phyloP scores from a whole-genome alignment of 2,888 invertebrate genomes.

The Halictus quadricinctus region DNA sequence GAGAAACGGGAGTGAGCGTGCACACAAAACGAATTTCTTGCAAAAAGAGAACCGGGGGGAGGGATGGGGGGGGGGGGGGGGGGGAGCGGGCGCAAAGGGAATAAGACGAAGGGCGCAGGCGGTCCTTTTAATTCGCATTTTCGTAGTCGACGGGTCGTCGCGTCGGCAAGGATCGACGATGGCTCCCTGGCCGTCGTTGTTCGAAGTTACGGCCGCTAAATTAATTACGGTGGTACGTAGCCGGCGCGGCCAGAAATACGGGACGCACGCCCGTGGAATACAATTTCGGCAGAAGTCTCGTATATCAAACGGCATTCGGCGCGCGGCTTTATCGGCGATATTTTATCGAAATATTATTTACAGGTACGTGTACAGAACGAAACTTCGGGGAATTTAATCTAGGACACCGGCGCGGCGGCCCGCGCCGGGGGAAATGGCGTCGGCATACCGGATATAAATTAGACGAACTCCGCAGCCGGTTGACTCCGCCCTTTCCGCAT shows the following conservation, averaged over 20 bases:
- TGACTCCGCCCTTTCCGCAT: conserved; percentile 74
- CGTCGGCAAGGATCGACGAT: conserved; percentile 37
- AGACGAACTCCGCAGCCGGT: conserved; percentile 67
- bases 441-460: conserved; percentile 70
- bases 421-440: conserved; percentile 37
- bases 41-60: neutral
- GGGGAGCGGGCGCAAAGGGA: neutral
- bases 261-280: conserved; percentile 47
- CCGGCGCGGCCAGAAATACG: conserved; percentile 40
- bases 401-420: conserved; percentile 38
- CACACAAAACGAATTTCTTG: conserved; percentile 14
- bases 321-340: conserved; percentile 49
- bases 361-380: conserved; percentile 55
- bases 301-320: conserved; percentile 56
- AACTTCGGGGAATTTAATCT: conserved; percentile 66
- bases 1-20: neutral
- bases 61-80: neutral
- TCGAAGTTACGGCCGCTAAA: conserved; percentile 47
- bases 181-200: conserved; percentile 4
- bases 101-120: neutral
- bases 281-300: conserved; percentile 61
- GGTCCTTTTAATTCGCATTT: conserved; percentile 34
- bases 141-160: conserved; percentile 32
- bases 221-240: conserved; percentile 47
- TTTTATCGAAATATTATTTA: conserved; percentile 69